Evolutionary conservation across 2,113 vertebrate genomes (phyloP).

Genomic region (Corvus hawaiiensis): DNA sequence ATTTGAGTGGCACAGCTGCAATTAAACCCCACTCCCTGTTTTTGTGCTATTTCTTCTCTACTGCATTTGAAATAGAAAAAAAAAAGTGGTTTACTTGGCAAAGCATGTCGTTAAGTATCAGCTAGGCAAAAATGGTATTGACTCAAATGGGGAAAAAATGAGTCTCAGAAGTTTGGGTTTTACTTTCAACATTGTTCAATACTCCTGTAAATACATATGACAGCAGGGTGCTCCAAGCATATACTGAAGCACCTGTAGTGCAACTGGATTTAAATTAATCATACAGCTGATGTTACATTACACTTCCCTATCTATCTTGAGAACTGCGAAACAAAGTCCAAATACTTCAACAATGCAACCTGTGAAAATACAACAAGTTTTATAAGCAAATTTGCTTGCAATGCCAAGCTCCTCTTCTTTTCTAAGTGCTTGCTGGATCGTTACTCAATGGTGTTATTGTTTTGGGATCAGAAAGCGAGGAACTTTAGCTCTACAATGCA

Average conservation of each 20-base stretch:
- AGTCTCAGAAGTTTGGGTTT: neutral
- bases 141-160: neutral
- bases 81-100: neutral
- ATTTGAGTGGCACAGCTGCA: neutral
- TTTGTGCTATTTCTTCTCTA: neutral
- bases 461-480: neutral
- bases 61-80: neutral
- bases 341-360: neutral
- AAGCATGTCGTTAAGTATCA: neutral
- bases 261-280: neutral
- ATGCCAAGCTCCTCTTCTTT: neutral
- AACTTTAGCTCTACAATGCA: neutral
- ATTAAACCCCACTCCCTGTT: neutral
- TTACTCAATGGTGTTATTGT: constrained; percentile 23
- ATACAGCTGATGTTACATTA: neutral
- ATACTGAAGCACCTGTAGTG: neutral
- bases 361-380: neutral
- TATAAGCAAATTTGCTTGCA: neutral
- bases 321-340: neutral
- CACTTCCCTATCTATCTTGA: neutral
- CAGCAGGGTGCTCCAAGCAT: neutral
- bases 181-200: neutral
- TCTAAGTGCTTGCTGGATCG: neutral
- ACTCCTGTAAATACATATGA: neutral
- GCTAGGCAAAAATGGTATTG: neutral